These are phyloP conservation scores for Nothoprocta pentlandii DNA, from an alignment of 2,113 vertebrate genomes.

Conservation along the genomic window DNA sequence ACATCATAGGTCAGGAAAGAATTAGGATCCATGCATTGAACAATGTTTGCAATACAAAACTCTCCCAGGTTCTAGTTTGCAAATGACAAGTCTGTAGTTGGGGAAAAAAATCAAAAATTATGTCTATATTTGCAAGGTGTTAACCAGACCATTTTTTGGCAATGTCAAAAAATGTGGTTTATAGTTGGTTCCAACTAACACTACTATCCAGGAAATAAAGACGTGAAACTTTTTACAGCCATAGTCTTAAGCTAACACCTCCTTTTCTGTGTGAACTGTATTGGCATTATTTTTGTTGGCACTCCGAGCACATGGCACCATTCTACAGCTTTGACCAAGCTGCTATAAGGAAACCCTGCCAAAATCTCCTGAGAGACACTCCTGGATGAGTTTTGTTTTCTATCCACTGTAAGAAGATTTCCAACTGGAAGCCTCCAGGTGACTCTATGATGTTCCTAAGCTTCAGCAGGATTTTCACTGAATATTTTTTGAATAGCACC, in stretches of 20 bases:
- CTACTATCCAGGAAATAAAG: neutral
- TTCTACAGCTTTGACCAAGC: neutral
- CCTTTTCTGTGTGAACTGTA: neutral
- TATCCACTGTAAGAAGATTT: neutral
- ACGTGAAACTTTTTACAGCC: neutral
- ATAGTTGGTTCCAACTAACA: neutral
- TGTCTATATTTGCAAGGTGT: neutral
- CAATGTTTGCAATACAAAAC: neutral
- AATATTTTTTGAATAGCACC: accelerated
- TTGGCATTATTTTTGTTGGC: neutral
- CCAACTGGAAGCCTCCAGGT: neutral
- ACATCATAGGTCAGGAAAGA: neutral
- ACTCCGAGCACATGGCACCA: neutral
- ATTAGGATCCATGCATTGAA: neutral
- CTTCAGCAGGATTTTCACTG: neutral
- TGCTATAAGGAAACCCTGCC: neutral
- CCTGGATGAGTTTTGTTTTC: neutral
- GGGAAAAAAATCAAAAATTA: neutral
- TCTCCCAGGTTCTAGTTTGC: neutral
- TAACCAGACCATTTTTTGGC: neutral
- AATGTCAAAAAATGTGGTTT: neutral
- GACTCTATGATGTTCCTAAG: neutral
- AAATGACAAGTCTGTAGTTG: neutral
- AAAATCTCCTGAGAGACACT: neutral
- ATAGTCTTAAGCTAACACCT: neutral